These are phyloP conservation scores for Semotilus atromaculatus DNA, from an alignment of 2,797 vertebrate species.

Conservation along the genomic window DNA sequence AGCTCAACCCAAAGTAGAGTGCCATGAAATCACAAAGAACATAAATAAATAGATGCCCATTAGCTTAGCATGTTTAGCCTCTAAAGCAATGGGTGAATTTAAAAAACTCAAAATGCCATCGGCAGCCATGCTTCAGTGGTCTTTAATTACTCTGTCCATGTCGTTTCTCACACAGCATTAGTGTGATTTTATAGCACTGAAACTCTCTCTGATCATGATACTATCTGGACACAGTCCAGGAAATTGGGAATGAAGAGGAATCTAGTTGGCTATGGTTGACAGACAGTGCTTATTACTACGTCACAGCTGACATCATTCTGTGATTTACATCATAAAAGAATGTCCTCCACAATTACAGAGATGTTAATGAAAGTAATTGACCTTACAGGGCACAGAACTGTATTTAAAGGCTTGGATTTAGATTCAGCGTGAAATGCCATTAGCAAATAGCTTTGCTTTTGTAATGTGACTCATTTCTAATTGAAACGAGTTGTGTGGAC, in stretches of 20 bases:
- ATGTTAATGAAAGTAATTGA: background rate
- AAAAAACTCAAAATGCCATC: background rate
- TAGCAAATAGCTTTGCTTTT: background rate
- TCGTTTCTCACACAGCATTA: background rate
- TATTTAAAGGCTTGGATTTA: slow-evolving; percentile 9
- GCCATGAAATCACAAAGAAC: background rate
- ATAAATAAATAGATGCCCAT: background rate
- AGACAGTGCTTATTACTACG: slow-evolving; percentile 1
- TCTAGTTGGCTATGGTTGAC: background rate
- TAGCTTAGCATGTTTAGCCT: background rate
- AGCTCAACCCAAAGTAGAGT: background rate
- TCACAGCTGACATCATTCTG: slow-evolving; percentile 15
- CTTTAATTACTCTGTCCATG: slow-evolving; percentile 27
- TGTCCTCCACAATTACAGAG: slow-evolving; percentile 23
- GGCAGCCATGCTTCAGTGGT: background rate
- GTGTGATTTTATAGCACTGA: slow-evolving; percentile 5
- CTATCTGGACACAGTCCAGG: slow-evolving; percentile 26
- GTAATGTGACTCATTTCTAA: background rate
- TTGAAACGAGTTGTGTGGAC: background rate
- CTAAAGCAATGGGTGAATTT: background rate
- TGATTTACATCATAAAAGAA: slow-evolving; percentile 13
- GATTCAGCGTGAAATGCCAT: background rate
- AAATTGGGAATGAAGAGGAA: background rate
- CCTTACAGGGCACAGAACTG: background rate
- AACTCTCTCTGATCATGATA: slow-evolving; percentile 18